Conservation (phyloP, 1,140 invertebrate genomes). For the Bombus polaris region DNA sequence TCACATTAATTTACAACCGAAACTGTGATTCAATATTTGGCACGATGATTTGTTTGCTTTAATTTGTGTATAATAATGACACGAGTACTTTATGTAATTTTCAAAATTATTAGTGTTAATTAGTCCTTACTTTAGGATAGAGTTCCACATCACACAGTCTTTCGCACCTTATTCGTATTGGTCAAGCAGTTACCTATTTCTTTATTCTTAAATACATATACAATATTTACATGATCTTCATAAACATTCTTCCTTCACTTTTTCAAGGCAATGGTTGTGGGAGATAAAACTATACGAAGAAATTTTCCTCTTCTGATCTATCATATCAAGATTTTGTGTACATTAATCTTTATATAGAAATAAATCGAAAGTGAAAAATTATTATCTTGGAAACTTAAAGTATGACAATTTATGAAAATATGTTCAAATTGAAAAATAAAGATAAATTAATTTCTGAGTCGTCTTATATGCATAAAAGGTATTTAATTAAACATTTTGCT, state of each 20-base stretch:
- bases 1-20: neutral
- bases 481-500: too few species aligned
- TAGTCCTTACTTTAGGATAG: neutral
- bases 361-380: neutral
- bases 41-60: neutral
- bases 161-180: constrained; percentile 52
- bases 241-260: neutral
- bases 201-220: constrained; percentile 64
- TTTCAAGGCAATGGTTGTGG: neutral
- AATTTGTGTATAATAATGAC: neutral
- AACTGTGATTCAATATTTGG: neutral
- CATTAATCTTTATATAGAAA: neutral
- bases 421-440: neutral
- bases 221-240: constrained; percentile 67
- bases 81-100: neutral
- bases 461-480: neutral
- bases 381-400: neutral
- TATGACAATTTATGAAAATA: neutral
- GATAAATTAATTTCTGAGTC: too few species aligned
- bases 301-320: neutral
- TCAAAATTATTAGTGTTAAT: neutral
- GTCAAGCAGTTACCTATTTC: constrained; percentile 62
- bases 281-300: neutral
- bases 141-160: neutral
- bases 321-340: neutral